These are phyloP conservation scores for Dryocosmus kuriphilus DNA, from an alignment of 2,888 invertebrate genomes.

Conservation along the genomic window DNA sequence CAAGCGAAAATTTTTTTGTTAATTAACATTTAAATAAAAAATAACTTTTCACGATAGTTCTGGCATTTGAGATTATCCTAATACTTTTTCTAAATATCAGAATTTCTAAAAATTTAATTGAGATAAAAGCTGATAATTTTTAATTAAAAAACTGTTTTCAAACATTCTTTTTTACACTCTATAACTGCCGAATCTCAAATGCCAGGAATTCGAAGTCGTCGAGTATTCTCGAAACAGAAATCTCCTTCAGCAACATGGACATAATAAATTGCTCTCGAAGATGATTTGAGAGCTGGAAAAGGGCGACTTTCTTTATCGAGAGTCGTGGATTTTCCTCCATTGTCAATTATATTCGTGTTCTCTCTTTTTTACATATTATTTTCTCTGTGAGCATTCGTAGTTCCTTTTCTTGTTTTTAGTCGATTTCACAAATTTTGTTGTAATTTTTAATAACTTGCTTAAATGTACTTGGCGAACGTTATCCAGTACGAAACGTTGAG, in stretches of 20 bases:
- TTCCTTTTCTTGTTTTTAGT: background rate
- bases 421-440: background rate
- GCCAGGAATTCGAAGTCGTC: background rate
- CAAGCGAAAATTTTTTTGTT: background rate
- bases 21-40: background rate
- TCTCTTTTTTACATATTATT: background rate
- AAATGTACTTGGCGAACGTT: slow-evolving; percentile 86
- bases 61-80: background rate
- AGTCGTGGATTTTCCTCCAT: background rate
- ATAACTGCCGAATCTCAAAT: background rate
- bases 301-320: background rate
- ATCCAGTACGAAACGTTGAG: slow-evolving; percentile 87
- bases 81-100: background rate
- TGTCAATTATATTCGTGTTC: background rate
- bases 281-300: slow-evolving; percentile 8
- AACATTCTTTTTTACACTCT: background rate
- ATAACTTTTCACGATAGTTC: background rate
- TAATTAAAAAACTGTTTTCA: background rate
- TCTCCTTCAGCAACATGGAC: background rate
- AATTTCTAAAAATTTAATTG: background rate
- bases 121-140: background rate
- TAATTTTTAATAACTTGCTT: slow-evolving; percentile 65
- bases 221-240: slow-evolving; percentile 3
- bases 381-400: background rate
- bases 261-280: slow-evolving; percentile 12